A percentile compares a stretch with the other conserved stretches of the same genome.
Conservation (phyloP, 2,113 vertebrate genomes). For the Xenus cinereus region DNA sequence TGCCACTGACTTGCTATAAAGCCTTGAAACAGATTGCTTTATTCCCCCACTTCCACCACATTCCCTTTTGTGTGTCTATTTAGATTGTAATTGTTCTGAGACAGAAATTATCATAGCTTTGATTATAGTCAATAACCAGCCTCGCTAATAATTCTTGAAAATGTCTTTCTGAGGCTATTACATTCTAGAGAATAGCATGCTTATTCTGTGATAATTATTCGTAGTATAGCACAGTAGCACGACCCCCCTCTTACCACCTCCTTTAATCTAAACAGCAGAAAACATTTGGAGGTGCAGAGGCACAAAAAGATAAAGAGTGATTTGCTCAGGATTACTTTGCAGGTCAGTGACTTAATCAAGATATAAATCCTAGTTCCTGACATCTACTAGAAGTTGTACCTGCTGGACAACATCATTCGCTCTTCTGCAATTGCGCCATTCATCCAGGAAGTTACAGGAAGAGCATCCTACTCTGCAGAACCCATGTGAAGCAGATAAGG, state of each 20-base stretch:
- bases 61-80: not conserved
- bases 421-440: not conserved
- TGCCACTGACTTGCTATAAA: not conserved
- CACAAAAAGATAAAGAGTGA: not conserved
- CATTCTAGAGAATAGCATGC: not conserved
- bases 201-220: not conserved
- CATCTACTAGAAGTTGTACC: not conserved
- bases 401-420: not conserved
- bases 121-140: not conserved
- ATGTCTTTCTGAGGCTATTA: not conserved
- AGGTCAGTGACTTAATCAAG: not conserved
- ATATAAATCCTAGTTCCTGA: not conserved
- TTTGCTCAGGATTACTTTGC: not conserved
- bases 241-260: not conserved
- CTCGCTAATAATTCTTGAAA: not conserved
- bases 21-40: not conserved
- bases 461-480: not conserved
- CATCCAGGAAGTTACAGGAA: not conserved
- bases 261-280: not conserved
- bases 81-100: not conserved
- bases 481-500: not conserved
- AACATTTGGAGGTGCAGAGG: not conserved
- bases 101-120: not conserved
- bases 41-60: not conserved
- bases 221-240: fast-evolving